Base-by-base conservation (phyloP, 1,140 invertebrate species). In the Drosophila albomicans region DNA sequence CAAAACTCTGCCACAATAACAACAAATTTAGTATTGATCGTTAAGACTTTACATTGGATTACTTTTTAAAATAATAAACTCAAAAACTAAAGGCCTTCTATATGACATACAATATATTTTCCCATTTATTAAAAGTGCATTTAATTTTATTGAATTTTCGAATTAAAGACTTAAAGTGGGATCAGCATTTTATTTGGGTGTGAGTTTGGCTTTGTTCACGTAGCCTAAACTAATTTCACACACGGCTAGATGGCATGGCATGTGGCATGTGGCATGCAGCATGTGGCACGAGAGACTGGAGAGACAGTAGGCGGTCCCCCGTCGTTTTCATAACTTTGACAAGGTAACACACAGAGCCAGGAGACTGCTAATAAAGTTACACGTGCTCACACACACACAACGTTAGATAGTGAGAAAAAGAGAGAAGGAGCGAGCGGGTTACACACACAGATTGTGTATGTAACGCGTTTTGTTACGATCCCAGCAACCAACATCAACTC, bases 241-340 rank as follows among this genome's bases (percentile, higher is more conserved):
- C 75, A 74, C 73, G 72, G 74, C 78, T 54, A 66, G 48, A 66
- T 30, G 35, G 41, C n/a, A 15, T 32, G 43, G 52, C 48, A 43
- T 49, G 52, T 11, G 41, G 51, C 63, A 30, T 15, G 41, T 15
- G n/a, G 54, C n/a, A 25, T 51, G 16, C 43, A n/a, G 66, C 15
- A 3, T 58, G 52, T 51, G 43, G 28, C 61, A 32, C 38, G 15
- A 30, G 28, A 16, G 28, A 16, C 35, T 11, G 16, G 13, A 10
- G 13, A 11, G 64, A 20, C 35, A 57, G 45, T 16, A 56, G 61
- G 52, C 51, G 72, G 65, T 88, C 80, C 82, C 82, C 70, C 78
- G 78, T 65, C 77, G 63, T 64, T 84, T 73, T 78, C 80, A 88
- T 89, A 81, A 89, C 85, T 88, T 89, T 89, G 82, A 86, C 82